Base-by-base conservation (phyloP, 2,888 invertebrate species). In the Pogonocherus hispidulus region DNA sequence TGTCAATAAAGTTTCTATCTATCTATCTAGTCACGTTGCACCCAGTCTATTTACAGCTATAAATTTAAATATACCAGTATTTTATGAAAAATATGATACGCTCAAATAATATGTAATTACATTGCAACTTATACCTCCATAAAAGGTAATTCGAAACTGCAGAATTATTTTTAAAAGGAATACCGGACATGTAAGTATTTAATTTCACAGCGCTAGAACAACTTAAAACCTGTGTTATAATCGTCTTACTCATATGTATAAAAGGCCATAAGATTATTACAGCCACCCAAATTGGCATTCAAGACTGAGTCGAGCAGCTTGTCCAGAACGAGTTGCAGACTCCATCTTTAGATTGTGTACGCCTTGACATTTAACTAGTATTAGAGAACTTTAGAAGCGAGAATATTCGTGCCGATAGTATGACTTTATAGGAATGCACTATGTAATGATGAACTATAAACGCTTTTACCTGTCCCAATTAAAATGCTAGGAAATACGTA, bases 301-400 rank as follows among this genome's bases (percentile, higher is more conserved):
- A 54, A 59, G 46, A 54, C 52, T 59, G 52, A 59, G 49, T 47
- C 46, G 41, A 56, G 56, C 55, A 59, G 49, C 37, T 46, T 59
- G 64, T 71, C 69, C 66, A 70, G 71, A 76, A 74, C 74, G 62
- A 74, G 75, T 75, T 71, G 66, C 71, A 67, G 71, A 72, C 72
- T 74, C 73, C 77, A 77, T 79, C 76, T 77, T 76, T 76, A 77
- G 76, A 78, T 76, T 77, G 76, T n/a, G n/a, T 70, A 68, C 67
- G 75, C 81, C 81, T 80, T 81, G 81, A 80, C 81, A 80, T 81
- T 81, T 81, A 78, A 75, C 76, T 76, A 77, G 73, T 70, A 79
- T 78, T 78, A 78, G 78, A 79, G 76, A 77, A 73, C 32, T 59
- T 59, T 44, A 32, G 47, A 47, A 59, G 47, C n/a, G 47, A 32